phyloP scores from a whole-genome alignment of 1,140 invertebrate genomes.

The Metopolophium dirhodum region DNA sequence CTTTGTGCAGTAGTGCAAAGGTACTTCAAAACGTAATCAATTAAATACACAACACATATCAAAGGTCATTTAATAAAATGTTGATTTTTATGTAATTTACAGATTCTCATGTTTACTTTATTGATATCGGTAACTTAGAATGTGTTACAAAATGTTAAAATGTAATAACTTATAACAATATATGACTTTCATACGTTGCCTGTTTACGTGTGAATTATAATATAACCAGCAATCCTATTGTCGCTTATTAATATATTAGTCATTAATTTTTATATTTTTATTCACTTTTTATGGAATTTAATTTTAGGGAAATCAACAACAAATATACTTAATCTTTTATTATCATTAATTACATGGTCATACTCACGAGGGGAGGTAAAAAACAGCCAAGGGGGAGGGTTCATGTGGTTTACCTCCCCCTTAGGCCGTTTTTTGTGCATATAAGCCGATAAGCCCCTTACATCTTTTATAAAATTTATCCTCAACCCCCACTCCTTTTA shows the following conservation, averaged over 20 bases:
- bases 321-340: not conserved
- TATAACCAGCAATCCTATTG: not conserved
- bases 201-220: not conserved
- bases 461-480: too few relatives aligned
- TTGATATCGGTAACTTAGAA: not conserved
- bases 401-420: too few relatives aligned
- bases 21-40: not conserved
- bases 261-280: not conserved
- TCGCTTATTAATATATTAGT: not conserved
- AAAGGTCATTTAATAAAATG: not conserved
- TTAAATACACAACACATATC: not conserved
- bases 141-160: not conserved
- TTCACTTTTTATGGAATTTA: not conserved
- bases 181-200: not conserved
- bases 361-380: too few relatives aligned
- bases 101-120: not conserved
- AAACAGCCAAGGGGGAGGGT: too few relatives aligned
- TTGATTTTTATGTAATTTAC: slow-evolving; percentile 2
- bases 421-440: too few relatives aligned
- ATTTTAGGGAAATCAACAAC: not conserved
- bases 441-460: too few relatives aligned
- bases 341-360: not conserved
- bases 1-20: slow-evolving; percentile 14
- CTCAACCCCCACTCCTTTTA: too few relatives aligned
- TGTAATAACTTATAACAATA: not conserved